Evolutionary conservation across 1,140 invertebrate species (phyloP).

Genomic region (Trichonephila clavipes): DNA sequence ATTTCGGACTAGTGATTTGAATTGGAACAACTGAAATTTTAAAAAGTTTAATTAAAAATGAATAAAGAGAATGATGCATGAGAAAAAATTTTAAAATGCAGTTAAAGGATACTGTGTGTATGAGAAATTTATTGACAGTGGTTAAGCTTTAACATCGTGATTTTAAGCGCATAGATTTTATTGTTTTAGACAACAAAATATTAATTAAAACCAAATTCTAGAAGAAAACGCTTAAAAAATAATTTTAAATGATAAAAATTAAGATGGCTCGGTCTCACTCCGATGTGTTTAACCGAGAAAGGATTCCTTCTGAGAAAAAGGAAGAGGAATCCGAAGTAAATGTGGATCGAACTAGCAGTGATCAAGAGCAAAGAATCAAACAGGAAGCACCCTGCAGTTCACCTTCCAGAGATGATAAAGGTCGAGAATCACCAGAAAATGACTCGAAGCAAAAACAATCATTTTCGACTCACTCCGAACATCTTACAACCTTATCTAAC

Average conservation of each 20-base stretch:
- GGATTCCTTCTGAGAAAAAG: slow-evolving; percentile 3
- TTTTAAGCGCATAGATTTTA: no score
- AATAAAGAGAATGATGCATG: no score
- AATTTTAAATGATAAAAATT: neutral
- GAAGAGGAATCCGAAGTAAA: slow-evolving; percentile 32
- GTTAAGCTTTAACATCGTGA: no score
- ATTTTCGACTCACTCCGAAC: neutral
- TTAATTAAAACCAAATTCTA: no score
- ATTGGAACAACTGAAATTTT: no score
- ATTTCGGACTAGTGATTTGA: no score
- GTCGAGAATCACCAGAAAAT: neutral
- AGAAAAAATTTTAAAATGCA: no score
- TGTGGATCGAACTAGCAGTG: slow-evolving; percentile 13
- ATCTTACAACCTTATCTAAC: slow-evolving; percentile 9
- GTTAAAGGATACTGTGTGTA: no score
- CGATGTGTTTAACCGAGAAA: slow-evolving; percentile 25
- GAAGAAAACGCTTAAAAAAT: no score
- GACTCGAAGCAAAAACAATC: neutral
- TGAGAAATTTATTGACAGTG: no score
- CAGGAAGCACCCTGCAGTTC: neutral
- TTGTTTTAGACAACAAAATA: no score
- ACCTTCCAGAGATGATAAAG: neutral
- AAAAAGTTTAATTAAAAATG: no score
- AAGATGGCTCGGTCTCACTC: slow-evolving; percentile 46
- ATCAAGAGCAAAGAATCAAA: slow-evolving; percentile 12